A percentile compares a stretch with the other conserved stretches of the same genome.
phyloP scores from a whole-genome alignment of 1,140 invertebrate genomes.

The Tetramorium simillimum region DNA sequence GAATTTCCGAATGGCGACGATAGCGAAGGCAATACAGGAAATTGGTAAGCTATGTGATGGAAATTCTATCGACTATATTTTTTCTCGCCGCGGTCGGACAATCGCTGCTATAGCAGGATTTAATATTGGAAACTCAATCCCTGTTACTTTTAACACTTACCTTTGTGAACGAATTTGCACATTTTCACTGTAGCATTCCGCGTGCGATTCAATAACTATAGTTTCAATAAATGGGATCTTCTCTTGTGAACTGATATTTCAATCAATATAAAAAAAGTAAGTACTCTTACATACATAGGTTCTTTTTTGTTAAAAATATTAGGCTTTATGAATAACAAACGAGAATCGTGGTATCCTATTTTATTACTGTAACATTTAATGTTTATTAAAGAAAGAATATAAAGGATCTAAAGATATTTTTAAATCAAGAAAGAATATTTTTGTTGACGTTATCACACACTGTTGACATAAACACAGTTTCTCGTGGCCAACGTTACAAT shows the following conservation, averaged over 20 bases:
- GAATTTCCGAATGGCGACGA: constrained; percentile 30
- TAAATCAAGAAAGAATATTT: not conserved
- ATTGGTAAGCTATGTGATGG: constrained; percentile 52
- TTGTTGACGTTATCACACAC: not conserved
- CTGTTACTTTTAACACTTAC: constrained; percentile 50
- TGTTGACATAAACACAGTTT: not conserved
- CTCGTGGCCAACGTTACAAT: not conserved
- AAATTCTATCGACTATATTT: constrained; percentile 52
- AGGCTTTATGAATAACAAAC: not conserved
- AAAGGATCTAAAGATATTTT: not conserved
- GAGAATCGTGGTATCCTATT: not conserved
- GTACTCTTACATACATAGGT: not conserved
- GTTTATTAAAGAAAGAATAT: not conserved
- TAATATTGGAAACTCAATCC: constrained; percentile 52
- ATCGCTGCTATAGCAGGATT: constrained; percentile 41
- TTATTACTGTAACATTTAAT: not conserved
- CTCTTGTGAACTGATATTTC: not conserved
- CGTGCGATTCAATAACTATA: constrained; percentile 19
- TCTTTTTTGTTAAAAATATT: not conserved
- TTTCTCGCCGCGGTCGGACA: constrained; percentile 23
- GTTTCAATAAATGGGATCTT: constrained; percentile 5
- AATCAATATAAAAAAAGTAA: not conserved
- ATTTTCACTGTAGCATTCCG: constrained; percentile 9
- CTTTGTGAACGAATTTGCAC: constrained; percentile 53
- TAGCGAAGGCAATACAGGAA: constrained; percentile 38